phyloP scores from a whole-genome alignment of 2,888 invertebrate genomes.

The Oligia latruncula region DNA sequence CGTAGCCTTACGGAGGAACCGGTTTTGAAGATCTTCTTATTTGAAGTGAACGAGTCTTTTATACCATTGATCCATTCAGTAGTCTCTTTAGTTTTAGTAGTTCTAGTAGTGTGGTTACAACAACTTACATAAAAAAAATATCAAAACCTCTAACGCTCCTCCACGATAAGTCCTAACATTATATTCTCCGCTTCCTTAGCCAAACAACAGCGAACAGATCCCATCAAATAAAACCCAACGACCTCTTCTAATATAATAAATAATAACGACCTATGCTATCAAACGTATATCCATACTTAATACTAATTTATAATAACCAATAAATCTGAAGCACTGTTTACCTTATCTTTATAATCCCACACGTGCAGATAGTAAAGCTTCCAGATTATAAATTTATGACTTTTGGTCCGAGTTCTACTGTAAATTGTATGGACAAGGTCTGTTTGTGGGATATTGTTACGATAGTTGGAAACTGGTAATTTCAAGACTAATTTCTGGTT shows the following conservation, averaged over 20 bases:
- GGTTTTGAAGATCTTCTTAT: no score
- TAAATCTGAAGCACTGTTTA: constrained; percentile 68
- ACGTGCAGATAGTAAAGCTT: constrained; percentile 66
- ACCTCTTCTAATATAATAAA: constrained; percentile 50
- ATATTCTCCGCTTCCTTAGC: constrained; percentile 9
- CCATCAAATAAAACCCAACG: constrained; percentile 57
- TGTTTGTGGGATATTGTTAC: not conserved
- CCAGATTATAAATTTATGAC: constrained; percentile 65
- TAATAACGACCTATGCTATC: constrained; percentile 62
- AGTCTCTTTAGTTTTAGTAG: no score
- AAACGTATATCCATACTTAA: constrained; percentile 63
- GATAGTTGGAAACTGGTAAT: not conserved
- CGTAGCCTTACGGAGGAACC: no score
- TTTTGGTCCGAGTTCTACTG: constrained; percentile 42
- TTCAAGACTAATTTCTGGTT: not conserved
- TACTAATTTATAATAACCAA: constrained; percentile 69
- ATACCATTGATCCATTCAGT: not conserved
- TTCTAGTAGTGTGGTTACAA: no score
- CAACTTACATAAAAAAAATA: no score
- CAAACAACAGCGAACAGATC: constrained; percentile 38
- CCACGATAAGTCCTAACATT: not conserved
- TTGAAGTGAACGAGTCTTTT: not conserved
- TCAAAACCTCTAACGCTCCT: not conserved
- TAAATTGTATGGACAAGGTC: constrained; percentile 46
- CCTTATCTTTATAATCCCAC: constrained; percentile 69